phyloP scores from a whole-genome alignment of 2,888 invertebrate species.

The Amphipyra berbera region DNA sequence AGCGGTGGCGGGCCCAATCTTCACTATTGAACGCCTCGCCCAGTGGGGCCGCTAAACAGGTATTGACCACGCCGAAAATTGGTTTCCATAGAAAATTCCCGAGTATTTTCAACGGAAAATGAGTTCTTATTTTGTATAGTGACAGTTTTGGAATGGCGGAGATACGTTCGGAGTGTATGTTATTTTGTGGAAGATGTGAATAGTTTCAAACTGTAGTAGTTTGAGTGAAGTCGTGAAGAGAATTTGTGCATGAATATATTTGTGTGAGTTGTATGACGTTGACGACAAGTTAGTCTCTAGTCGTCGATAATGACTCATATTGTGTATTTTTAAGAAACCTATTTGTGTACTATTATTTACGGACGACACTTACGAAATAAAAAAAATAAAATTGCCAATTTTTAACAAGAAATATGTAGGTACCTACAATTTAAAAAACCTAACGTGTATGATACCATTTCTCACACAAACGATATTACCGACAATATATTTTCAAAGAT shows the following conservation, averaged over 20 bases:
- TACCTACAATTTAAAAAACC: no score
- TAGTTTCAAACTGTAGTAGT: background rate
- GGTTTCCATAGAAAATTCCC: slow-evolving; percentile 69
- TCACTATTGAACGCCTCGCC: slow-evolving; percentile 69
- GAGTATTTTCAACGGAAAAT: slow-evolving; percentile 47
- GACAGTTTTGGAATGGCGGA: slow-evolving; percentile 34
- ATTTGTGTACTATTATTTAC: no score
- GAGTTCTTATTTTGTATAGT: slow-evolving; percentile 37
- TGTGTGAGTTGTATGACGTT: background rate
- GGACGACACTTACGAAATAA: no score
- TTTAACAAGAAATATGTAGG: no score
- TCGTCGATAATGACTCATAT: no score
- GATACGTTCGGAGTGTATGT: slow-evolving; percentile 19
- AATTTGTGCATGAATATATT: background rate
- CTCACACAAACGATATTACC: no score
- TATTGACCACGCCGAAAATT: slow-evolving; percentile 68
- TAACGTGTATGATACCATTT: no score
- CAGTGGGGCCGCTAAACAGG: slow-evolving; percentile 64
- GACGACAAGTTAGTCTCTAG: no score
- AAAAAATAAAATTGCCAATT: no score
- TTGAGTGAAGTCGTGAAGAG: slow-evolving; percentile 1
- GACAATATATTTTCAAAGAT: no score
- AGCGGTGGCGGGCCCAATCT: slow-evolving; percentile 69
- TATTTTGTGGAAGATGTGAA: slow-evolving; percentile 13
- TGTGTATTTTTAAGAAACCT: no score